Conservation (phyloP, 2,113 vertebrate genomes). For the Python bivittatus region DNA sequence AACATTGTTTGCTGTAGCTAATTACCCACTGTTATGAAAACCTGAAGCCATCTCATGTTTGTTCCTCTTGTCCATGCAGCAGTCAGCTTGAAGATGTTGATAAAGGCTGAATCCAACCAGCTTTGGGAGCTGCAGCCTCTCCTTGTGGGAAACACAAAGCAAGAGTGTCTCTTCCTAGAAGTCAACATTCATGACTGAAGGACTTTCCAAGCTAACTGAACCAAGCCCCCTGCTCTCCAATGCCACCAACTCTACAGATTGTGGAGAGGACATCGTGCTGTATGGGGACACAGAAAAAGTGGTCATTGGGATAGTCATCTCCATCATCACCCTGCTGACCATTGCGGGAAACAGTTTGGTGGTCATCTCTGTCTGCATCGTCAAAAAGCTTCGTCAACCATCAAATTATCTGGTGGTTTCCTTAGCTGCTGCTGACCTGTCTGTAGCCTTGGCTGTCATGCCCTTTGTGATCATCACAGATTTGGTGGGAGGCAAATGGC, state of each 20-base stretch:
- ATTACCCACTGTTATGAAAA: not conserved
- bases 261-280: constrained; percentile 72
- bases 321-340: constrained; percentile 75
- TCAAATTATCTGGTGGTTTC: constrained; percentile 83
- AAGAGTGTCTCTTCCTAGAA: constrained; percentile 44
- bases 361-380: constrained; percentile 79
- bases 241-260: constrained; percentile 67
- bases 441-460: constrained; percentile 79
- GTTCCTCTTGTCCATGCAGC: accelerated
- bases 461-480: constrained; percentile 83
- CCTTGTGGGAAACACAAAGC: constrained; percentile 47
- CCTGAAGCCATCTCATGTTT: not conserved
- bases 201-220: constrained; percentile 47
- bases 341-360: constrained; percentile 77
- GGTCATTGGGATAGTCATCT: constrained; percentile 74
- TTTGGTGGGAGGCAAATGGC: constrained; percentile 79
- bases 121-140: constrained; percentile 55
- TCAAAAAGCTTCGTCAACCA: constrained; percentile 81
- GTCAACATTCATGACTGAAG: constrained; percentile 70
- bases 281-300: constrained; percentile 77
- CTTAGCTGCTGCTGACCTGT: constrained; percentile 75
- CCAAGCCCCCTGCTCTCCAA: constrained; percentile 59
- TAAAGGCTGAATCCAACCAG: constrained; percentile 47
- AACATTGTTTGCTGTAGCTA: not conserved
- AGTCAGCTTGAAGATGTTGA: constrained; percentile 60